These are phyloP conservation scores for Atlantisia rogersi DNA, from an alignment of 2,113 vertebrate species.

Conservation along the genomic window DNA sequence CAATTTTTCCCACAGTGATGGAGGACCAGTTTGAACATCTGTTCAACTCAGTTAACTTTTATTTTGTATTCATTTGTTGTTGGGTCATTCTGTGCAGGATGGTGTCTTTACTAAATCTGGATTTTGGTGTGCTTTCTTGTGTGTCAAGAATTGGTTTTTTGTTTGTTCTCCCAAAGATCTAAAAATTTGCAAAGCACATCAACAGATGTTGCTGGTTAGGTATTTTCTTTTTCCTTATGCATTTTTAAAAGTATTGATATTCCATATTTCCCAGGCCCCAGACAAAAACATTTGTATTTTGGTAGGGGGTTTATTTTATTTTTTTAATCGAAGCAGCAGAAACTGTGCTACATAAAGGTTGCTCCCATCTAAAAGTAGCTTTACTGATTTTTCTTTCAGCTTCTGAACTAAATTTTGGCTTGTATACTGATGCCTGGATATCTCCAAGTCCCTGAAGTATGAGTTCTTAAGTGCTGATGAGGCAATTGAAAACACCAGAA, in stretches of 20 bases:
- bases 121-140: neutral
- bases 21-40: neutral
- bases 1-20: neutral
- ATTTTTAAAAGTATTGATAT: neutral
- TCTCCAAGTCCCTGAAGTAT: slow-evolving; percentile 58
- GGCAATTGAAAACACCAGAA: slow-evolving; percentile 44
- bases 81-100: neutral
- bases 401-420: slow-evolving; percentile 60
- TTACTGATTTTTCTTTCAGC: slow-evolving; percentile 39
- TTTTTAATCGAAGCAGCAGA: neutral
- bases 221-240: neutral
- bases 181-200: neutral
- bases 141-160: neutral
- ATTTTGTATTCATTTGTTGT: neutral
- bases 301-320: neutral
- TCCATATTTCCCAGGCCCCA: neutral
- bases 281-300: neutral
- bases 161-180: neutral
- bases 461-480: slow-evolving; percentile 46
- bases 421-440: slow-evolving; percentile 2
- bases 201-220: neutral
- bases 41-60: neutral
- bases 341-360: neutral
- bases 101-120: neutral
- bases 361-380: slow-evolving; percentile 1